These are phyloP conservation scores for Tetrao urogallus DNA, from an alignment of 2,113 vertebrate species.

Conservation along the genomic window DNA sequence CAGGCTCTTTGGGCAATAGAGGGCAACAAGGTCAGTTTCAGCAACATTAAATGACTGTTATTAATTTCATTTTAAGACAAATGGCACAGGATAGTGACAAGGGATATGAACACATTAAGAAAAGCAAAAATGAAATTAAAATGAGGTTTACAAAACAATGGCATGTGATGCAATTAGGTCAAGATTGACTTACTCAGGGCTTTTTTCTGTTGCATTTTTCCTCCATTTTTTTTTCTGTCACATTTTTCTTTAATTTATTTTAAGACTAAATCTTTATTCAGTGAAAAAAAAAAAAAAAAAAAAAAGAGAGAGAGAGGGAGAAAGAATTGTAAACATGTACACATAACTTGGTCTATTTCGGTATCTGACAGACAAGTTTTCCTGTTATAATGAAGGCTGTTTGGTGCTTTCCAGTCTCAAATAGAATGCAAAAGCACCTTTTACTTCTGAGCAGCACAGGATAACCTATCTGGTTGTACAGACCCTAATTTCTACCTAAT, in stretches of 20 bases:
- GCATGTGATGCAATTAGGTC: not conserved
- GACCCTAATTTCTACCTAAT: not conserved
- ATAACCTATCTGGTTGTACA: not conserved
- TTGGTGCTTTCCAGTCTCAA: not conserved
- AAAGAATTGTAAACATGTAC: not conserved
- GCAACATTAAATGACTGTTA: not conserved
- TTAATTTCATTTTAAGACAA: not conserved
- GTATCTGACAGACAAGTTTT: not conserved
- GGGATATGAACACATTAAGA: not conserved
- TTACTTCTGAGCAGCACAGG: not conserved
- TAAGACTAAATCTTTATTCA: not conserved
- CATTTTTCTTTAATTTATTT: not conserved
- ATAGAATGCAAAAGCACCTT: not conserved
- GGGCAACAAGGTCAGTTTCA: not conserved
- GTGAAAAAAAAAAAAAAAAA: not conserved
- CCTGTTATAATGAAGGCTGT: not conserved
- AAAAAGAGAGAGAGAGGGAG: not conserved
- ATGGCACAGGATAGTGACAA: not conserved
- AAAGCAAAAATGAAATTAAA: not conserved
- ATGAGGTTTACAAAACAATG: not conserved
- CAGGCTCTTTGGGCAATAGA: not conserved
- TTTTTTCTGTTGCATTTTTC: not conserved
- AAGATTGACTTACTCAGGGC: not conserved
- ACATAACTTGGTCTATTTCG: conserved; percentile 7
- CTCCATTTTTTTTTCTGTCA: accelerated